Percentiles rank a stretch among this genome's conserved stretches.
phyloP scores from a whole-genome alignment of 2,113 vertebrate species.

The Neolamprologus fasciatus region DNA sequence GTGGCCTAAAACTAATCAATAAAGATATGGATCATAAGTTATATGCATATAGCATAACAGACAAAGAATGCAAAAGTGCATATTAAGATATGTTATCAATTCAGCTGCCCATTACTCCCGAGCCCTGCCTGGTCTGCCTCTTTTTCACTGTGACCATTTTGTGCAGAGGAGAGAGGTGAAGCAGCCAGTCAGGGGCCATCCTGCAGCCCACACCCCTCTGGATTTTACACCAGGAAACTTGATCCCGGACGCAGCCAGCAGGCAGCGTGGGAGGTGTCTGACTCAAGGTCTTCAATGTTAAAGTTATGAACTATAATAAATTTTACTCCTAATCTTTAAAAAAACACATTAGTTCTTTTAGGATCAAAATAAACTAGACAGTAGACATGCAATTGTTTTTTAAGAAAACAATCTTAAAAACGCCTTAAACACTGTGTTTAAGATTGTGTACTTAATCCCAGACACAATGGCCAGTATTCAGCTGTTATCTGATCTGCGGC shows the following conservation, averaged over 20 bases:
- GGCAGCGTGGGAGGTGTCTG: not conserved
- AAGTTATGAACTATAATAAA: not conserved
- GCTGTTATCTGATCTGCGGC: not conserved
- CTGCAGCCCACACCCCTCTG: not conserved
- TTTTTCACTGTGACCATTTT: not conserved
- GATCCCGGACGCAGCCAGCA: not conserved
- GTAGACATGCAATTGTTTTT: not conserved
- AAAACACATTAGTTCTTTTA: not conserved
- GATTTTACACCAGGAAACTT: conserved; percentile 9
- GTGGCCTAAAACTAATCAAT: not conserved
- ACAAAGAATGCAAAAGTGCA: not conserved
- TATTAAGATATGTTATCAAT: not conserved
- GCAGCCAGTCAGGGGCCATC: conserved; percentile 22
- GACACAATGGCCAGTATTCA: not conserved
- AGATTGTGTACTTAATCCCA: not conserved
- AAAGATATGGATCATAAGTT: not conserved
- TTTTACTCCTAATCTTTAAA: not conserved
- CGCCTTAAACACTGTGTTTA: not conserved
- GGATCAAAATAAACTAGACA: not conserved
- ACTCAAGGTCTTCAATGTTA: not conserved
- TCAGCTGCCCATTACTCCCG: not conserved
- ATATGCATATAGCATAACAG: not conserved
- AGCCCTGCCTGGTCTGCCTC: not conserved
- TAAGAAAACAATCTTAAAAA: not conserved
- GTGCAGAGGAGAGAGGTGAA: not conserved